Base-by-base conservation (phyloP, 2,797 vertebrate genomes). In the Caiman crocodilus region DNA sequence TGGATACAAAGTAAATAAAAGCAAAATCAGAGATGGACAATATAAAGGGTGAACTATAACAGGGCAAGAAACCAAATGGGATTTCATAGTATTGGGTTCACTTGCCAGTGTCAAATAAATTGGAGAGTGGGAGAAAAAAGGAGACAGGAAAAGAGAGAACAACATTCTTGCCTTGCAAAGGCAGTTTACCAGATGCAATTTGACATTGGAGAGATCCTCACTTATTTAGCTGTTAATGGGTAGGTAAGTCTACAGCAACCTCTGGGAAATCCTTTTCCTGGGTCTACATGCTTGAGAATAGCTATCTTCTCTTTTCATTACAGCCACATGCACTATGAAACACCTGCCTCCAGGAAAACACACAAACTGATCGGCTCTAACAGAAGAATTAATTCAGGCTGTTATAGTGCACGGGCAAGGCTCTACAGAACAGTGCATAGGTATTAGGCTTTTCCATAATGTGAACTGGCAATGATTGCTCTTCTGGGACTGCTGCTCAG, bases 351-450 rank as follows among this genome's bases (percentile, higher is more conserved):
- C 77, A 95, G 91, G 92, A 97, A 94, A 96, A 94, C 89, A 96
- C 95, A 95, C 93, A 84, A 42, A 89, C 88, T 94, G 93, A 96
- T 93, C 94, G 93, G 93, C 82, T 96, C 86, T 86, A 95, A 96
- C 92, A 90, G 76, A 81, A 95, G 95, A 97, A 96, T 96, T 96
- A 96, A 97, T 96, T 96, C 95, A 87, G 94, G 88, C 90, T 94
- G 93, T 88, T 92, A 78, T 61, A 92, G 82, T 4, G 81, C 1
- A 6, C 71, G 91, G 93, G 91, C 64, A 79, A 92, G 84, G 79
- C 92, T 93, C 76, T 76, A n/a, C 85, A 84, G 88, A 95, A 55
- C 61, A 91, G 82, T 1, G 3, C 74, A 85, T 84, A 3, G 42
- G 95, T 76, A 60, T 95, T 87, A 93, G 93, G 82, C 65, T 94